Evolutionary conservation across 2,797 vertebrate genomes (phyloP).

Genomic region (Microctenopoma lineatum): DNA sequence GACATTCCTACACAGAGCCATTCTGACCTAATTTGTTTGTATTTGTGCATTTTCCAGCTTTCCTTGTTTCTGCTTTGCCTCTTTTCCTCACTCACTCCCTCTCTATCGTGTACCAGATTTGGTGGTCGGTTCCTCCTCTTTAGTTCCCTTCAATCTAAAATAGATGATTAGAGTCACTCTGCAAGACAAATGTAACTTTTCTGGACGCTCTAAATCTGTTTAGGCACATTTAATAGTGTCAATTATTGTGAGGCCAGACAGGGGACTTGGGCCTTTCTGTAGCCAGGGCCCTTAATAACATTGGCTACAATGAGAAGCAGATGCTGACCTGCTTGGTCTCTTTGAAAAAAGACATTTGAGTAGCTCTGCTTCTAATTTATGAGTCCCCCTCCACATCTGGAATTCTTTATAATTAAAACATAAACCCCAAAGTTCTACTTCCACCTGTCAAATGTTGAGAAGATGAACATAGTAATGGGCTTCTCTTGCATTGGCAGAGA

Average conservation of each 20-base stretch:
- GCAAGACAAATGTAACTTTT: conserved; percentile 98
- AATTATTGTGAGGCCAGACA: conserved; percentile 94
- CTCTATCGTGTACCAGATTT: conserved; percentile 66
- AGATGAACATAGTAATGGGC: conserved; percentile 98
- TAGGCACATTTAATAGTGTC: conserved; percentile 99
- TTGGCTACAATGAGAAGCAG: conserved; percentile 98
- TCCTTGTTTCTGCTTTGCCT: conserved; percentile 46
- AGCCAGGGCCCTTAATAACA: conserved; percentile 99
- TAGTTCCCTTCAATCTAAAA: conserved; percentile 85
- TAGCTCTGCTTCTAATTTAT: conserved; percentile 99
- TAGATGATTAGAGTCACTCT: conserved; percentile 94
- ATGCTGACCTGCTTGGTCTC: conserved; percentile 94
- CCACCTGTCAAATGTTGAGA: conserved; percentile 99
- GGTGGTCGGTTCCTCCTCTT: conserved; percentile 68
- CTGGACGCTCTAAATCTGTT: conserved; percentile 97
- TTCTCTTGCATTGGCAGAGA: conserved; percentile 85
- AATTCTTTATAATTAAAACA: conserved; percentile 99
- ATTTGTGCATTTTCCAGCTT: conserved; percentile 64
- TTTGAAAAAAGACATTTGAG: conserved; percentile 98
- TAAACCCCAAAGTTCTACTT: conserved; percentile 98
- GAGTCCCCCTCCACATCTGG: conserved; percentile 96
- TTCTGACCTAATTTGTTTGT: conserved; percentile 74
- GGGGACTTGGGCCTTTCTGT: conserved; percentile 93
- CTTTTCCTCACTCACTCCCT: conserved; percentile 51
- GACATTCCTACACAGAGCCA: conserved; percentile 67